These are phyloP conservation scores for Falcaria lacertinaria DNA, from an alignment of 2,888 invertebrate genomes.

Conservation along the genomic window DNA sequence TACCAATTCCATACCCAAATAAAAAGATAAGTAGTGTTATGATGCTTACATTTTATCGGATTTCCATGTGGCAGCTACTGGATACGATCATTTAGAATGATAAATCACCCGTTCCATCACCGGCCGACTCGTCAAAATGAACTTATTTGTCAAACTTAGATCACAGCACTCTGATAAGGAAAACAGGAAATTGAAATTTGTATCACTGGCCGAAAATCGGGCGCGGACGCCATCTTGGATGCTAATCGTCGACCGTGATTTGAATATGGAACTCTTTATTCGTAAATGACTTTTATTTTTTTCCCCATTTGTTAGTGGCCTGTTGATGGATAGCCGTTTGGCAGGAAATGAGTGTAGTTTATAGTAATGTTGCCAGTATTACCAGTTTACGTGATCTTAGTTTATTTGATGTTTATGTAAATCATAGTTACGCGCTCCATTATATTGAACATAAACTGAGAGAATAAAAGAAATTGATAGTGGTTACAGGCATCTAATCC, in stretches of 20 bases:
- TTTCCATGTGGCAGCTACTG: constrained; percentile 47
- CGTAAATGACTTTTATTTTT: constrained; percentile 47
- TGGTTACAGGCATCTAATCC: too few relatives aligned
- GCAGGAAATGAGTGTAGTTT: constrained; percentile 51
- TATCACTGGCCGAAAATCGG: constrained; percentile 73
- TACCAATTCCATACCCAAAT: constrained; percentile 1
- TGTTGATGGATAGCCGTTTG: constrained; percentile 47
- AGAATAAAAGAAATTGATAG: too few relatives aligned
- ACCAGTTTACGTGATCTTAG: neutral
- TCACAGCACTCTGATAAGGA: constrained; percentile 62
- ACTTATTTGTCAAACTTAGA: constrained; percentile 77
- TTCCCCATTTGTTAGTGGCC: constrained; percentile 34
- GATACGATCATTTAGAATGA: constrained; percentile 54
- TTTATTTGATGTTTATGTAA: neutral
- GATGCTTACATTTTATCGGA: constrained; percentile 34
- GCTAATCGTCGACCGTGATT: constrained; percentile 66
- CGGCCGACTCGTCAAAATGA: constrained; percentile 71
- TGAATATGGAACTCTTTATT: constrained; percentile 70
- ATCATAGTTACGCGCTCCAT: neutral
- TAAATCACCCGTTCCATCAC: constrained; percentile 59
- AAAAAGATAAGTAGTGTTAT: constrained; percentile 17
- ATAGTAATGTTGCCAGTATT: constrained; percentile 11
- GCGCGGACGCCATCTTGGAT: constrained; percentile 61
- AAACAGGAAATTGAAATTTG: constrained; percentile 77
- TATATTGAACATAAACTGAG: too few relatives aligned